A percentile compares a stretch with the other conserved stretches of the same genome.
These are phyloP conservation scores for Scrobipalpa costella DNA, from an alignment of 2,888 invertebrate genomes.

Conservation along the genomic window DNA sequence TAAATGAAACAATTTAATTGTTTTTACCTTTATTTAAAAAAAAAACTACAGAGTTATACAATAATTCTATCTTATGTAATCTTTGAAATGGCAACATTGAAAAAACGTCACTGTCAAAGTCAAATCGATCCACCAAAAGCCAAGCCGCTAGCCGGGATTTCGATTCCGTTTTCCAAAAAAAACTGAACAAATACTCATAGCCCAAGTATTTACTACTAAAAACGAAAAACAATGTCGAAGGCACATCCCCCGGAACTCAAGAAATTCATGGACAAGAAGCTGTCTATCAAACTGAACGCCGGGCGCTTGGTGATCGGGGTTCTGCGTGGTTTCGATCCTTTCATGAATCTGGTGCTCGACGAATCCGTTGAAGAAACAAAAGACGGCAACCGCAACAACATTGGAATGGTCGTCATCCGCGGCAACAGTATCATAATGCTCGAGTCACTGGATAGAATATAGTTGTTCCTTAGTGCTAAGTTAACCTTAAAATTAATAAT, in stretches of 20 bases:
- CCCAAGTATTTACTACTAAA: conserved; percentile 47
- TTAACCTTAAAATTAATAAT: conserved; percentile 16
- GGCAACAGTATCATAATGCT: conserved; percentile 98
- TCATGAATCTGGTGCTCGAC: conserved; percentile 99
- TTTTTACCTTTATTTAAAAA: too few species aligned
- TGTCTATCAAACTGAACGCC: conserved; percentile 96
- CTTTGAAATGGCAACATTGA: too few species aligned
- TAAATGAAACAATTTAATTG: too few species aligned
- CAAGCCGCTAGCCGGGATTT: neutral
- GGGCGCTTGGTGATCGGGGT: conserved; percentile 96
- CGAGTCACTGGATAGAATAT: conserved; percentile 93
- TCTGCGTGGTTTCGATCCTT: conserved; percentile 98
- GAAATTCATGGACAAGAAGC: conserved; percentile 98
- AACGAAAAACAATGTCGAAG: conserved; percentile 89
- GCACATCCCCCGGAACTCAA: conserved; percentile 98
- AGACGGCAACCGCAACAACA: conserved; percentile 92
- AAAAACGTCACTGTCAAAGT: too few species aligned
- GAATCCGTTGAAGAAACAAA: conserved; percentile 96
- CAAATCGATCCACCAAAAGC: too few species aligned
- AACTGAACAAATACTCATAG: neutral
- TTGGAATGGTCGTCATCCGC: conserved; percentile 98
- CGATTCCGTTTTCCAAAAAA: neutral
- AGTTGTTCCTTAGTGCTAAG: conserved; percentile 38
- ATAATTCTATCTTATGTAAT: too few species aligned
- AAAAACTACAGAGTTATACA: too few species aligned